Percentiles rank a stretch among this genome's conserved stretches.
phyloP scores from a whole-genome alignment of 2,888 invertebrate species.

The Agrochola lota region DNA sequence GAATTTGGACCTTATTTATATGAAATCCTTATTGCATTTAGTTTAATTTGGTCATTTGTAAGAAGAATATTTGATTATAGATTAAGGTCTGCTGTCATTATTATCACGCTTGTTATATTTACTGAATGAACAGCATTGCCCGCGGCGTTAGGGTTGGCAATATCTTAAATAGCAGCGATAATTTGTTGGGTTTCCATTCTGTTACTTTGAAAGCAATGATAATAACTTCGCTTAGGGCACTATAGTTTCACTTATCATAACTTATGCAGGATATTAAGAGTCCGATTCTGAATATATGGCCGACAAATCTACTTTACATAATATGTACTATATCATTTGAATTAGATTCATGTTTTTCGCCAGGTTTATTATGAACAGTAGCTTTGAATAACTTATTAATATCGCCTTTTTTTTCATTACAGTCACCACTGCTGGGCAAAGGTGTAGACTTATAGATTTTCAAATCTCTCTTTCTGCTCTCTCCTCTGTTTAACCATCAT shows the following conservation, averaged over 20 bases:
- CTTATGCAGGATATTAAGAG: constrained; percentile 50
- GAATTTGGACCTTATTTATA: constrained; percentile 15
- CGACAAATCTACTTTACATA: constrained; percentile 32
- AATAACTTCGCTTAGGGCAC: constrained; percentile 58
- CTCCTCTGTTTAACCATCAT: not conserved
- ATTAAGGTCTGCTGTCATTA: constrained; percentile 31
- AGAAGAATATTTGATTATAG: constrained; percentile 11
- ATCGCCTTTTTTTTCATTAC: not conserved
- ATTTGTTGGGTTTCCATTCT: constrained; percentile 54
- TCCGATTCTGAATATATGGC: constrained; percentile 45
- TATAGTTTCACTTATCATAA: constrained; percentile 53
- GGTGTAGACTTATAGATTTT: too few relatives aligned
- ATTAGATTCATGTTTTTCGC: constrained; percentile 13
- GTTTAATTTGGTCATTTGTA: not conserved
- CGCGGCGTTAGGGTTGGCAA: constrained; percentile 33
- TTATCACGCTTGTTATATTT: constrained; percentile 48
- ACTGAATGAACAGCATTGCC: constrained; percentile 31
- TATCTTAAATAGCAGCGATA: constrained; percentile 52
- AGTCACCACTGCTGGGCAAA: not conserved
- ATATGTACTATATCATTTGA: constrained; percentile 19
- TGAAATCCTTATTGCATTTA: not conserved
- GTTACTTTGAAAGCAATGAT: constrained; percentile 45
- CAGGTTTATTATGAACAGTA: not conserved
- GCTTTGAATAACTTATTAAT: not conserved
- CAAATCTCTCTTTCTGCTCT: not conserved